phyloP scores from a whole-genome alignment of 2,113 vertebrate species.

The Thalassoma bifasciatum region DNA sequence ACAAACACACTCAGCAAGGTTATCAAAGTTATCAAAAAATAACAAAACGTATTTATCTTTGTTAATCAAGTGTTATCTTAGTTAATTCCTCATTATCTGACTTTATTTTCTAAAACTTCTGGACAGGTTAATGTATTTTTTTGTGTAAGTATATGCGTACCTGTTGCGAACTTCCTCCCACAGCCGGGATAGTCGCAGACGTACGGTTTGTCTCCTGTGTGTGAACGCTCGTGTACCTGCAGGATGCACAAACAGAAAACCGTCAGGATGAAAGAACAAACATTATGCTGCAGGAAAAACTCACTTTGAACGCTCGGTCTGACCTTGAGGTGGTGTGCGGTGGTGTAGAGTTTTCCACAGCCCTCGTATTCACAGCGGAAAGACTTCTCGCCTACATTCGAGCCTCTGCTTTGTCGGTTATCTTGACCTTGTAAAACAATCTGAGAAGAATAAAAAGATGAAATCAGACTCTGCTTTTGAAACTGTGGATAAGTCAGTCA shows the following conservation, averaged over 20 bases:
- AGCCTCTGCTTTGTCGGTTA: constrained; percentile 82
- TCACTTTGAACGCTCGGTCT: constrained; percentile 16
- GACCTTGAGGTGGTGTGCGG: constrained; percentile 97
- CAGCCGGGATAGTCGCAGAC: constrained; percentile 93
- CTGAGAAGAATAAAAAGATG: constrained; percentile 69
- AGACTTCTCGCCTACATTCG: constrained; percentile 94
- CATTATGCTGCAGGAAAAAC: background rate
- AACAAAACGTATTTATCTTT: too few relatives aligned
- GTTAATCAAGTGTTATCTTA: too few relatives aligned
- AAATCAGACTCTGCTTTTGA: background rate
- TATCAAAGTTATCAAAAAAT: too few relatives aligned
- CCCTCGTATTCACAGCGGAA: constrained; percentile 98
- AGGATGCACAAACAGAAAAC: constrained; percentile 46
- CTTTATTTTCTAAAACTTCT: too few relatives aligned
- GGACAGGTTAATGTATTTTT: too few relatives aligned
- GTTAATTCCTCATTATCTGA: too few relatives aligned
- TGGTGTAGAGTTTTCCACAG: constrained; percentile 98
- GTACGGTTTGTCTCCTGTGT: constrained; percentile 97
- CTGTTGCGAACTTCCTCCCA: constrained; percentile 99
- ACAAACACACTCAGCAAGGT: too few relatives aligned
- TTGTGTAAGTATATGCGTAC: too few relatives aligned
- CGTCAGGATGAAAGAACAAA: too few relatives aligned
- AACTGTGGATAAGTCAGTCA: background rate
- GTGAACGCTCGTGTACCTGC: constrained; percentile 97
- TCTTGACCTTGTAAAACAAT: constrained; percentile 96